These are phyloP conservation scores for Smutsia gigantea DNA, from an alignment of 2,797 vertebrate genomes.

Conservation along the genomic window DNA sequence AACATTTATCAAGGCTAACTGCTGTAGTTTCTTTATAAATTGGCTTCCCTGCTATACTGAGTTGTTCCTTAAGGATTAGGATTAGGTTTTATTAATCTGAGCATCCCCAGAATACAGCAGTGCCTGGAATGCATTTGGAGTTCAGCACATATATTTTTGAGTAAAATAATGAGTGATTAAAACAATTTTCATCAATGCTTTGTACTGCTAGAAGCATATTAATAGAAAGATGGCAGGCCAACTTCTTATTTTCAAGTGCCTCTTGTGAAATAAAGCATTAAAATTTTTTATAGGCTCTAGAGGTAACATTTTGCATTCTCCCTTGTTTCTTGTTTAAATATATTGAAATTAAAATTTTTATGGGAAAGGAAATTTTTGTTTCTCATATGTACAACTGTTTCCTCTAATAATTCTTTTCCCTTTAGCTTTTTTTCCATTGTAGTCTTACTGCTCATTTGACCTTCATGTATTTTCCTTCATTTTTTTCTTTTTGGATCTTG, in stretches of 20 bases:
- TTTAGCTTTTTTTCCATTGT: background rate
- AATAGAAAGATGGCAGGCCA: background rate
- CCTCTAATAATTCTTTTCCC: background rate
- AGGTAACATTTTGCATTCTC: background rate
- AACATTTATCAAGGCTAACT: background rate
- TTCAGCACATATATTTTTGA: background rate
- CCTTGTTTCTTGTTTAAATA: background rate
- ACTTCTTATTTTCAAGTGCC: constrained; percentile 27
- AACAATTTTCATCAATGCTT: background rate
- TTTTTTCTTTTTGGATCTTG: background rate
- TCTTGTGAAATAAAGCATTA: constrained; percentile 47
- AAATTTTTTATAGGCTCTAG: background rate
- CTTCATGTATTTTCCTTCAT: background rate
- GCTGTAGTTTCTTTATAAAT: background rate
- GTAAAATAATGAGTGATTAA: background rate
- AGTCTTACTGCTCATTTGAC: background rate
- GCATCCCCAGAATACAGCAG: background rate
- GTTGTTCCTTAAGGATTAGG: background rate
- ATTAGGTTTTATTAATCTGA: background rate
- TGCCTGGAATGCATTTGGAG: background rate
- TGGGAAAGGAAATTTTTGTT: constrained; percentile 12
- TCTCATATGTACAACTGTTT: background rate
- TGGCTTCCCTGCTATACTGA: background rate
- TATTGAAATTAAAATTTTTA: background rate
- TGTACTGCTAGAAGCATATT: background rate